Percentiles rank a stretch among this genome's conserved stretches.
Evolutionary conservation across 2,797 vertebrate species (phyloP).

Genomic region (Microchirus variegatus): DNA sequence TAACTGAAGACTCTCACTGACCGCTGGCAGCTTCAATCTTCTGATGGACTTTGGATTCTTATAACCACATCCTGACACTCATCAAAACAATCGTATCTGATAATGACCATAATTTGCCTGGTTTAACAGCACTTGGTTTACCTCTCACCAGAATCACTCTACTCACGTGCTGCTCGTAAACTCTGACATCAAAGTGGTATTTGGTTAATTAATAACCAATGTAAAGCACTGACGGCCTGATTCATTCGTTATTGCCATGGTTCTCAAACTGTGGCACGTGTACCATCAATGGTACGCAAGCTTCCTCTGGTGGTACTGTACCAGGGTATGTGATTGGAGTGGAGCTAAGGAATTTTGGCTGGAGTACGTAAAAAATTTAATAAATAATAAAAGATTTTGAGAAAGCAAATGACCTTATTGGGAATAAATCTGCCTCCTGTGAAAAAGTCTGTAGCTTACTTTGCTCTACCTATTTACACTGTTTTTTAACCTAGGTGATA

Average conservation of each 20-base stretch:
- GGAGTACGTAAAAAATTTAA: no score
- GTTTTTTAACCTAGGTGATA: no score
- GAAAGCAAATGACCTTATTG: no score
- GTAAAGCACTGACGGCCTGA: not conserved
- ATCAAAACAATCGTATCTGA: slow-evolving; percentile 23
- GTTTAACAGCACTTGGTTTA: slow-evolving; percentile 4
- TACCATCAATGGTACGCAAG: no score
- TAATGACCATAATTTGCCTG: not conserved
- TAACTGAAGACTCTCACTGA: not conserved
- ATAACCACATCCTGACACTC: slow-evolving; percentile 11
- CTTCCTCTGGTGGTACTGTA: no score
- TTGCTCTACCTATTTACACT: no score
- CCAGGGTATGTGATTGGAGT: no score
- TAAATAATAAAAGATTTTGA: no score
- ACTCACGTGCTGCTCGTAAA: slow-evolving; percentile 1
- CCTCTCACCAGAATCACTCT: not conserved
- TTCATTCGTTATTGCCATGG: not conserved
- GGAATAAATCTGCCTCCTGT: no score
- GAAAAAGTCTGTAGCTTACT: no score
- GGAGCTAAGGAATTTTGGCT: no score
- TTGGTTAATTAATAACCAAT: slow-evolving; percentile 2
- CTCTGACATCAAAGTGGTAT: not conserved
- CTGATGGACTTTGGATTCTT: slow-evolving; percentile 42
- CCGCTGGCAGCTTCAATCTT: slow-evolving; percentile 29
- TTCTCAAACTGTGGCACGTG: not conserved